Percentiles rank a stretch among this genome's conserved stretches.
Evolutionary conservation across 2,888 invertebrate species (phyloP).

Genomic region (Lasiommata megera): DNA sequence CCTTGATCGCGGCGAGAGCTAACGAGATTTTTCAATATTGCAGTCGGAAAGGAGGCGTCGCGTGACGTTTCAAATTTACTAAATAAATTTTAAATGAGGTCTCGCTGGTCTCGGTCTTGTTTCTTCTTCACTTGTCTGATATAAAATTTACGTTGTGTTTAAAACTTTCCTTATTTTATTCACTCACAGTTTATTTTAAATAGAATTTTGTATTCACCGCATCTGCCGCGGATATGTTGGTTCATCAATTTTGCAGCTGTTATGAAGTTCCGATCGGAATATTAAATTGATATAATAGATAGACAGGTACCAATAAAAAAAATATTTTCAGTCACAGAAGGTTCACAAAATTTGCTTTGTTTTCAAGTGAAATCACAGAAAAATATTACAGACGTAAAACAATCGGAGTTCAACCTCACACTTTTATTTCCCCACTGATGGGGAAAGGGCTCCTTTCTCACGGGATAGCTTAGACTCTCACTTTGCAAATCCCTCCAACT

Average conservation of each 20-base stretch:
- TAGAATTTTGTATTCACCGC: background rate
- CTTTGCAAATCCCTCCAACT: no score
- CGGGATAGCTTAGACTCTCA: no score
- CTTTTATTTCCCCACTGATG: no score
- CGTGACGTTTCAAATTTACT: background rate
- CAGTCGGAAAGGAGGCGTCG: background rate
- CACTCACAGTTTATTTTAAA: background rate
- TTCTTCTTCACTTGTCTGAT: background rate
- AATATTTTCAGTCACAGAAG: no score
- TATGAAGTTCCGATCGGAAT: no score
- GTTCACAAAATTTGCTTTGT: no score
- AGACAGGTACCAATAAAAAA: no score
- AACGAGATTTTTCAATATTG: slow-evolving; percentile 4
- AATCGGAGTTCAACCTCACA: no score
- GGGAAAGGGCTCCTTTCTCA: no score
- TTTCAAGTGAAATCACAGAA: no score
- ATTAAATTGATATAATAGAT: no score
- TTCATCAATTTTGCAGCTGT: background rate
- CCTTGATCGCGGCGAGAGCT: background rate
- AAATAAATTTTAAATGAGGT: slow-evolving; percentile 5
- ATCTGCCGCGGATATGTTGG: background rate
- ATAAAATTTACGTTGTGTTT: background rate
- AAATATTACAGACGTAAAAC: no score
- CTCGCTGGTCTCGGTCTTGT: background rate
- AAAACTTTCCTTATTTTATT: background rate